These are phyloP conservation scores for Caenorhabditis plicata DNA, from an alignment of 2,888 invertebrate species.

Conservation along the genomic window DNA sequence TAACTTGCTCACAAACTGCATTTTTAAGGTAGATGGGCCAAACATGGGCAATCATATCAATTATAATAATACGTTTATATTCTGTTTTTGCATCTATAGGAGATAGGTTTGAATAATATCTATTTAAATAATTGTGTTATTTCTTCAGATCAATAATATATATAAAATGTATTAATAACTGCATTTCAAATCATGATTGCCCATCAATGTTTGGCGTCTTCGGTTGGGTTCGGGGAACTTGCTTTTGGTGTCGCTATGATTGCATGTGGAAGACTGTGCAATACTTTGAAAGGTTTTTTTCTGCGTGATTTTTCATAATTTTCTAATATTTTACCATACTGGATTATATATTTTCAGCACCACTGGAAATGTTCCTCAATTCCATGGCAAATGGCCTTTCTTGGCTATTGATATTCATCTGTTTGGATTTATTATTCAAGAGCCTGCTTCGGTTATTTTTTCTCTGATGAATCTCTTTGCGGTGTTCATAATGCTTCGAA, in stretches of 20 bases:
- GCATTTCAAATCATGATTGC: constrained; percentile 8
- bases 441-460: constrained; percentile 57
- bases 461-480: constrained; percentile 48
- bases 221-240: constrained; percentile 19
- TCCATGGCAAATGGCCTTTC: constrained; percentile 63
- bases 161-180: constrained; percentile 5
- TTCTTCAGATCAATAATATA: constrained; percentile 15
- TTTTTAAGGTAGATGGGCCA: no score
- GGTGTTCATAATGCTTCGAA: constrained; percentile 30
- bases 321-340: no score
- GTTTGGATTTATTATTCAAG: constrained; percentile 36
- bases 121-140: not conserved
- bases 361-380: constrained; percentile 44
- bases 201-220: constrained; percentile 5
- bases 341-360: constrained; percentile 5
- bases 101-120: constrained; percentile 5
- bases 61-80: no score
- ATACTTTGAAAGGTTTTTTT: constrained; percentile 24
- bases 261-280: constrained; percentile 56
- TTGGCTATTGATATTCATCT: constrained; percentile 21
- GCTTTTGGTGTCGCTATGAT: constrained; percentile 50
- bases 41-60: no score
- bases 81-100: constrained; percentile 10
- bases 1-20: no score
- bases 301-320: not conserved